Conservation (phyloP, 2,888 invertebrate genomes). For the Plemyria rubiginata region DNA sequence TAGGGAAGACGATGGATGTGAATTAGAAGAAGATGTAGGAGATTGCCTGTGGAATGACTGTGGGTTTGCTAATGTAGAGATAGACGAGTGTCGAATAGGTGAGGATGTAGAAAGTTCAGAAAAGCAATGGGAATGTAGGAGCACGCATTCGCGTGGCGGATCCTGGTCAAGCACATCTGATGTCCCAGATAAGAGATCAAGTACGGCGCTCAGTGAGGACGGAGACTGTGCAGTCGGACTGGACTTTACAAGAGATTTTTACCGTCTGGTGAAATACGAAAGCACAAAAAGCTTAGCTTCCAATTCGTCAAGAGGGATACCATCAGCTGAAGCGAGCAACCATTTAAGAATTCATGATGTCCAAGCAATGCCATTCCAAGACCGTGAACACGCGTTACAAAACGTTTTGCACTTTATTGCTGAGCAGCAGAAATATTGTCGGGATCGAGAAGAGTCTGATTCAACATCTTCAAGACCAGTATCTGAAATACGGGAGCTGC, state of each 20-base stretch:
- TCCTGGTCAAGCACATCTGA: slow-evolving; percentile 85
- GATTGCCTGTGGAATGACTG: slow-evolving; percentile 91
- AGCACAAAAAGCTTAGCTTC: slow-evolving; percentile 92
- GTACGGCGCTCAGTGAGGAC: slow-evolving; percentile 88
- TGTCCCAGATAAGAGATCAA: slow-evolving; percentile 88
- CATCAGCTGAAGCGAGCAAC: slow-evolving; percentile 80
- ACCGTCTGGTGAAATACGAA: slow-evolving; percentile 91
- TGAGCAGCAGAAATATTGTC: slow-evolving; percentile 90
- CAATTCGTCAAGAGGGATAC: slow-evolving; percentile 88
- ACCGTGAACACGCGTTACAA: slow-evolving; percentile 88
- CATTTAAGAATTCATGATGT: slow-evolving; percentile 77
- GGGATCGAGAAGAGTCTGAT: slow-evolving; percentile 85
- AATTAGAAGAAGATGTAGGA: slow-evolving; percentile 89
- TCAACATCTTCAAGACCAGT: slow-evolving; percentile 82
- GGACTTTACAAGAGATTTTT: slow-evolving; percentile 92
- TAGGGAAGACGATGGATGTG: slow-evolving; percentile 89
- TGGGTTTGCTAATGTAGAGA: slow-evolving; percentile 88
- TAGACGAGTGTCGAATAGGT: slow-evolving; percentile 86
- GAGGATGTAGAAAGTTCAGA: slow-evolving; percentile 78
- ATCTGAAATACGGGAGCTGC: slow-evolving; percentile 85
- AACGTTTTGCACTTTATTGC: slow-evolving; percentile 91
- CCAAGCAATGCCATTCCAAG: slow-evolving; percentile 80
- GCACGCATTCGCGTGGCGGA: slow-evolving; percentile 85
- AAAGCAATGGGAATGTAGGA: slow-evolving; percentile 87
- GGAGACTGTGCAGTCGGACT: slow-evolving; percentile 89